Conservation (phyloP, 2,113 vertebrate species). For the Neolamprologus variostigma region DNA sequence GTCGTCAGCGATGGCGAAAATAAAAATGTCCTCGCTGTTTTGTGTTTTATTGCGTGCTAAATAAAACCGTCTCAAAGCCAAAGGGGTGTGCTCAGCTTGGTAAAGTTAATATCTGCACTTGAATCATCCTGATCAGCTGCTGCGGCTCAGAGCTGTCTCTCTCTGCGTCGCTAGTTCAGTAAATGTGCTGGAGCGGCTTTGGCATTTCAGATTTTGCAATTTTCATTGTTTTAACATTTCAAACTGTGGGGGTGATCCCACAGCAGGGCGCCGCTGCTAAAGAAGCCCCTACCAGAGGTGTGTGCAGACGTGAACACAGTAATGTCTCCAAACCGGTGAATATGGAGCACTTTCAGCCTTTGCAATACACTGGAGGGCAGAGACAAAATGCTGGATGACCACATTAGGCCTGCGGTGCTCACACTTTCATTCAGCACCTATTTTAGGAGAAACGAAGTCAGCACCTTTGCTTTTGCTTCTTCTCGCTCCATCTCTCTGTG, state of each 20-base stretch:
- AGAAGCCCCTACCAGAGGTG: not conserved
- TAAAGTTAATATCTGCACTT: not conserved
- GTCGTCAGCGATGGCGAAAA: not conserved
- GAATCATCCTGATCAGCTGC: not conserved
- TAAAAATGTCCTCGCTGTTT: not conserved
- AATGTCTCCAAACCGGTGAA: not conserved
- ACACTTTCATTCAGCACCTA: not conserved
- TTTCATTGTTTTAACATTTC: constrained; percentile 11
- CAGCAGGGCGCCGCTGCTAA: not conserved
- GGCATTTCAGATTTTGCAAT: not conserved
- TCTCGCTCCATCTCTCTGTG: not conserved
- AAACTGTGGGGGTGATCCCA: not conserved
- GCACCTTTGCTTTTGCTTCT: not conserved
- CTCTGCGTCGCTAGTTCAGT: not conserved
- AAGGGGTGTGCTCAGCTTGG: no score
- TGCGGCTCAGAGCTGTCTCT: not conserved
- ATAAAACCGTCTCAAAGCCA: not conserved
- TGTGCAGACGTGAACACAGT: not conserved
- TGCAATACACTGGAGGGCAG: constrained; percentile 9
- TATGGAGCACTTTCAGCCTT: not conserved
- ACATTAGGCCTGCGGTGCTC: constrained; percentile 20
- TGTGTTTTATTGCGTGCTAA: not conserved
- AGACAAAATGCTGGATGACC: constrained; percentile 17
- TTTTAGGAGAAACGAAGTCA: not conserved
- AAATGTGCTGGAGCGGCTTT: not conserved